Evolutionary conservation across 2,888 invertebrate genomes (phyloP), one percentile per base, ranked within the genome.

Genomic region (Lucinisca nassula): DNA sequence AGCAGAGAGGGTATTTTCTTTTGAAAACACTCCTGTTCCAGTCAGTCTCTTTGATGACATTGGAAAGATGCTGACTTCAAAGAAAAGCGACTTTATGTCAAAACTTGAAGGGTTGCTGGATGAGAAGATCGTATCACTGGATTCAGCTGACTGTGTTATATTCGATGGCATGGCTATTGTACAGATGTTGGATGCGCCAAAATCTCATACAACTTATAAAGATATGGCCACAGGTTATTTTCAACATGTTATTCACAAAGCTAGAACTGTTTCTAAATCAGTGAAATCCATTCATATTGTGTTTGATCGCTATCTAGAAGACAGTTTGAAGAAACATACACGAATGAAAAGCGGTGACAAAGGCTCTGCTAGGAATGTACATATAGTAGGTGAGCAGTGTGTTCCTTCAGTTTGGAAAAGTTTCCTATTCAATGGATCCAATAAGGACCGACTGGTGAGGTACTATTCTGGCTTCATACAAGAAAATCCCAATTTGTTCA

Each of bases 381-480:
- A 79, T 45, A 45, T 79, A 14, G 12, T 32, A 3, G 45, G 45
- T 10, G 38, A 79, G 12, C 24, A 35, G 17, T 3, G 6, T 2
- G 27, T 79, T 12, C 70, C 79, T 24, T 58, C 55, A 24, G 79
- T 58, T 35, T 79, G 79, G 79, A 79, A 79, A 45, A 8, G 4
- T 30, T 79, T 70, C 37, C 70, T 79, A 14, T 67, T 21, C 1
- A 30, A 10, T 10, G 70, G 70, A 40, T 17, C 4, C 17, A 78
- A 78, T 27, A 78, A 78, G 30, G 61, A 78, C n/a, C 24, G 78
- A 1, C 24, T 78, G 17, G 27, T 30, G n/a, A n/a, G 24, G 14
- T 78, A 61, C 35, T 78, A 78, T 24, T 58, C 78, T 35, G 61
- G 21, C 0, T 78, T 24, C 30, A 78, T 78, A 1, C 61, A 27